These are phyloP conservation scores for Charanyca ferruginea DNA, from an alignment of 2,888 invertebrate genomes.

Conservation along the genomic window DNA sequence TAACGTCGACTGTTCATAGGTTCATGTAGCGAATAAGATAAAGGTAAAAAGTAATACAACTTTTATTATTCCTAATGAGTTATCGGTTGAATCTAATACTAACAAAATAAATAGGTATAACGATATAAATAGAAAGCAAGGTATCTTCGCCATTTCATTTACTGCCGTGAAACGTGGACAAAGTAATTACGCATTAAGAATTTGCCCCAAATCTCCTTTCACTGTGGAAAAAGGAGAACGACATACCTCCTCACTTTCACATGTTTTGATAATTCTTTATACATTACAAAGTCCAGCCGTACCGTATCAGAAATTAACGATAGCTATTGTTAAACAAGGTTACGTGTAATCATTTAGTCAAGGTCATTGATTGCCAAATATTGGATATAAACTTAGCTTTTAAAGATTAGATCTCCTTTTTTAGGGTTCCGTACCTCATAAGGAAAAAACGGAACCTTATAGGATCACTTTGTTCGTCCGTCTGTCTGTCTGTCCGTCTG, in stretches of 20 bases:
- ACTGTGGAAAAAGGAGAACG: constrained; percentile 46
- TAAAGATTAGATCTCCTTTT: constrained; percentile 23
- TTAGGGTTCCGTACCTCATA: too few relatives aligned
- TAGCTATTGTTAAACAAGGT: constrained; percentile 30
- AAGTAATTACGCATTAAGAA: constrained; percentile 51
- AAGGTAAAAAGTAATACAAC: too few relatives aligned
- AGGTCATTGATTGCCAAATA: constrained; percentile 49
- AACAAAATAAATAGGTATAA: background rate
- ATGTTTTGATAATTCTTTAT: constrained; percentile 31
- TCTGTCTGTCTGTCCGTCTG: too few relatives aligned
- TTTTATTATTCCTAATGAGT: background rate
- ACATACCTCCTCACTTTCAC: constrained; percentile 49
- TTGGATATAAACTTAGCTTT: constrained; percentile 50
- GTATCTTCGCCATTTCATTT: constrained; percentile 4
- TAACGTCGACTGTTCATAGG: background rate
- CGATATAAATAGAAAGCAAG: constrained; percentile 34
- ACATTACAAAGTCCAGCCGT: constrained; percentile 25
- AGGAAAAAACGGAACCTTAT: too few relatives aligned
- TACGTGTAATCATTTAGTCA: constrained; percentile 35
- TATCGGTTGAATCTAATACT: background rate
- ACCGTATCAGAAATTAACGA: constrained; percentile 14
- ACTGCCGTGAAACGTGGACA: constrained; percentile 28
- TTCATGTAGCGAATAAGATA: too few relatives aligned
- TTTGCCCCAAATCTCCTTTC: constrained; percentile 61
- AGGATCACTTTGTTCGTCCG: too few relatives aligned